A percentile compares a stretch with the other conserved stretches of the same genome.
These are phyloP conservation scores for Microcebus ravelobensis DNA, from an alignment of 2,113 vertebrate species.

Conservation along the genomic window DNA sequence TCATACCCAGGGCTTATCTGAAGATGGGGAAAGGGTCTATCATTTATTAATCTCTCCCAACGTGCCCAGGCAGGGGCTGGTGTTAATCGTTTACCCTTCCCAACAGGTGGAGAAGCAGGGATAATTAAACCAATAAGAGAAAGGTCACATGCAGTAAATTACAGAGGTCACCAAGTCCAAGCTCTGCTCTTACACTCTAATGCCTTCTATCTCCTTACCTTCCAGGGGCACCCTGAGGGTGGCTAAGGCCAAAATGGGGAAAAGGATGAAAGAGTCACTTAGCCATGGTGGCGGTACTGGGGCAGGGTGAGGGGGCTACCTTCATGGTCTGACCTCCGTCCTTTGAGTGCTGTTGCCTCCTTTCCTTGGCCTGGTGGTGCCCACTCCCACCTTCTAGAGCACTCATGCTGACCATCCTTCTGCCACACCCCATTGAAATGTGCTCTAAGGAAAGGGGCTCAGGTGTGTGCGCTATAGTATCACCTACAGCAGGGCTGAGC, in stretches of 20 bases:
- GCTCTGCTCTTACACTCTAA: not conserved
- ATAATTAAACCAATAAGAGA: not conserved
- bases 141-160: not conserved
- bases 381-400: not conserved
- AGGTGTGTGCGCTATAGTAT: not conserved
- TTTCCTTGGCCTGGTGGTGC: not conserved
- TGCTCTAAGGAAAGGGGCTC: not conserved
- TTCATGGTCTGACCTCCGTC: not conserved
- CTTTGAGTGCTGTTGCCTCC: not conserved
- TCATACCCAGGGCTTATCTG: not conserved
- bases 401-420: not conserved
- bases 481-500: not conserved
- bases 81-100: not conserved
- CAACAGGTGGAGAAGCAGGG: not conserved
- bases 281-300: fast-evolving
- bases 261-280: not conserved
- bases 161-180: not conserved
- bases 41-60: not conserved
- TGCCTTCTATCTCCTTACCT: not conserved
- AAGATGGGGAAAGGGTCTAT: not conserved
- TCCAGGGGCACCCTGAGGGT: not conserved
- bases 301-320: not conserved
- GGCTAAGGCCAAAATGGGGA: not conserved
- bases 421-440: not conserved
- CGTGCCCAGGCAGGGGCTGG: not conserved